These are phyloP conservation scores for Cryptus viduatorius DNA, from an alignment of 2,888 invertebrate species.

Conservation along the genomic window DNA sequence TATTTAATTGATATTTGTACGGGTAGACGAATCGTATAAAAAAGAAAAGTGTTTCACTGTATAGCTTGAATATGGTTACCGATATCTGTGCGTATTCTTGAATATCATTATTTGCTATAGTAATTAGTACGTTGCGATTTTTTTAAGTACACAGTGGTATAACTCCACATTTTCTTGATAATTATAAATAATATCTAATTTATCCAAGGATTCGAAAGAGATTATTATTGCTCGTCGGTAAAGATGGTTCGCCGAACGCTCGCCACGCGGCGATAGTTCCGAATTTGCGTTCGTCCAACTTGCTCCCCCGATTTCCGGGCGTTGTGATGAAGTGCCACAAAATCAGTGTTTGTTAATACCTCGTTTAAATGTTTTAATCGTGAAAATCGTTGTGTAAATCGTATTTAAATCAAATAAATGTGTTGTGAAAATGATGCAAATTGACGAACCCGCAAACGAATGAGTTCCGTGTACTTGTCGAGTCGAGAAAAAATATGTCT, in stretches of 20 bases:
- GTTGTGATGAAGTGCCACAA: slow-evolving; percentile 33
- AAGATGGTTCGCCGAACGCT: not conserved
- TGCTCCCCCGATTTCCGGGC: slow-evolving; percentile 53
- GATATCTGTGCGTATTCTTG: no score
- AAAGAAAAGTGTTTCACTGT: no score
- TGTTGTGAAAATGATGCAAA: slow-evolving; percentile 23
- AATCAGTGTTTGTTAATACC: slow-evolving; percentile 25
- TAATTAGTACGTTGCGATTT: no score
- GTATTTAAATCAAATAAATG: not conserved
- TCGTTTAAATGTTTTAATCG: not conserved
- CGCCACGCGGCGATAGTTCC: slow-evolving; percentile 31
- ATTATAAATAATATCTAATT: not conserved
- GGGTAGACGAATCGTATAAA: no score
- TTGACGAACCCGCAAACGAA: not conserved
- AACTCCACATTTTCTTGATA: not conserved
- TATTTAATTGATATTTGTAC: no score
- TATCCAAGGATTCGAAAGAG: not conserved
- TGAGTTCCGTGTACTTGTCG: slow-evolving; percentile 25
- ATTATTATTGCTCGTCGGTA: slow-evolving; percentile 29
- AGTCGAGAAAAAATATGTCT: slow-evolving; percentile 76
- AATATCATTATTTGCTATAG: no score
- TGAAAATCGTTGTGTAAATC: not conserved
- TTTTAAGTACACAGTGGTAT: no score
- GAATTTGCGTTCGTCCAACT: not conserved
- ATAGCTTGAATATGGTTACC: no score